These are phyloP conservation scores for Eudyptes chrysolophus DNA, from an alignment of 2,113 vertebrate genomes.

Conservation along the genomic window DNA sequence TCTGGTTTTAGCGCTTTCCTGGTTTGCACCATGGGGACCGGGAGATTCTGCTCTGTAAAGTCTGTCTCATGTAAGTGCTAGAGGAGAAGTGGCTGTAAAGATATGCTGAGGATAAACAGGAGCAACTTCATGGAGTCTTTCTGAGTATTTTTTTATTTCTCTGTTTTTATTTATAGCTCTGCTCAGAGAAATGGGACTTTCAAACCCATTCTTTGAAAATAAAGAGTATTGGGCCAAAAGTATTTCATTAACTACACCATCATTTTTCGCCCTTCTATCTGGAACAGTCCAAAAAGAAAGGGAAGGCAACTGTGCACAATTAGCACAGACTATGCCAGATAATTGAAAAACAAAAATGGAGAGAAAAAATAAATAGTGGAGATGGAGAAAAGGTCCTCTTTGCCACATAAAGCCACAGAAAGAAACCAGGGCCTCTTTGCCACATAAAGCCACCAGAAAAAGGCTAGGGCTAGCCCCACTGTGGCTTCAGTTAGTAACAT, in stretches of 20 bases:
- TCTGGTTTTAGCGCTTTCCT: not conserved
- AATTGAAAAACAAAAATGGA: not conserved
- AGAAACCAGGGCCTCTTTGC: not conserved
- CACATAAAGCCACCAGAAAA: not conserved
- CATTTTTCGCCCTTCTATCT: conserved; percentile 10
- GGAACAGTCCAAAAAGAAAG: not conserved
- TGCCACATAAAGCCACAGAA: not conserved
- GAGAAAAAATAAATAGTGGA: not conserved
- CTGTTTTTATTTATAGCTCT: conserved; percentile 10
- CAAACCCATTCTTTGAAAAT: conserved; percentile 1
- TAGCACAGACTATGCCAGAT: conserved; percentile 4
- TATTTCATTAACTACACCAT: not conserved
- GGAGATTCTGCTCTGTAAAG: not conserved
- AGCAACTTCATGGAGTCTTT: not conserved
- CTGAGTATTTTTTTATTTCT: not conserved
- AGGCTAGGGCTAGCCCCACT: not conserved
- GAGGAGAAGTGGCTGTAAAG: not conserved
- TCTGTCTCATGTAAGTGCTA: not conserved
- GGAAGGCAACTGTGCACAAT: not conserved
- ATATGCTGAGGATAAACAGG: not conserved
- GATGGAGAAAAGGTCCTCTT: not conserved
- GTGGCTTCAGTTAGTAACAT: not conserved
- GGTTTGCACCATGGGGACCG: not conserved
- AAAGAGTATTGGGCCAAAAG: not conserved
- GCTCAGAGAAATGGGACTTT: not conserved